Conservation (phyloP, 2,888 invertebrate genomes). For the Cephalotes varians region DNA sequence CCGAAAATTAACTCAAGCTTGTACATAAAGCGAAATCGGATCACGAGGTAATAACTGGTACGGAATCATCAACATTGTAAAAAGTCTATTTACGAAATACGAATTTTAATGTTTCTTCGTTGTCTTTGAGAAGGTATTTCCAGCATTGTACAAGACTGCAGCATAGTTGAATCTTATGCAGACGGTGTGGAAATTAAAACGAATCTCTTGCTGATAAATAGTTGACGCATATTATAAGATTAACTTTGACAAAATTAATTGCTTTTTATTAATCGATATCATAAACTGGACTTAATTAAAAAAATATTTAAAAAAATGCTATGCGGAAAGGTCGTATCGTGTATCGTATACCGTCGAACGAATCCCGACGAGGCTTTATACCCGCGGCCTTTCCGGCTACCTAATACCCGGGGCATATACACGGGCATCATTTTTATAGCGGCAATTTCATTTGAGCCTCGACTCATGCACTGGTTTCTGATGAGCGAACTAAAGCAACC, state of each 20-base stretch:
- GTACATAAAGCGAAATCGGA: slow-evolving; percentile 34
- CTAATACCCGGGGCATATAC: slow-evolving; percentile 83
- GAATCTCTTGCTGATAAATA: neutral
- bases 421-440: slow-evolving; percentile 84
- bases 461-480: slow-evolving; percentile 85
- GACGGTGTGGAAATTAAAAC: neutral
- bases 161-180: neutral
- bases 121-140: neutral
- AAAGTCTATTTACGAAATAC: neutral
- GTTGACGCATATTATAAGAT: neutral
- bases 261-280: neutral
- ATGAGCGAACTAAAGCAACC: slow-evolving; percentile 78
- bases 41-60: neutral
- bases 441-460: slow-evolving; percentile 85
- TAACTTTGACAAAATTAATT: neutral
- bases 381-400: slow-evolving; percentile 68
- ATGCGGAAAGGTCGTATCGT: slow-evolving; percentile 19
- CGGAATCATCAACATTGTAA: slow-evolving; percentile 6
- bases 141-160: neutral
- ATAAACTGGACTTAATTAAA: slow-evolving; percentile 32
- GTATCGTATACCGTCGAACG: slow-evolving; percentile 56
- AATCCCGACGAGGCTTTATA: slow-evolving; percentile 69
- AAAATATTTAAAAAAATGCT: slow-evolving; percentile 7
- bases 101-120: neutral
- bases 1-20: slow-evolving; percentile 31